Base-by-base conservation (phyloP, 2,113 vertebrate genomes). In the Hydrolagus affinis region DNA sequence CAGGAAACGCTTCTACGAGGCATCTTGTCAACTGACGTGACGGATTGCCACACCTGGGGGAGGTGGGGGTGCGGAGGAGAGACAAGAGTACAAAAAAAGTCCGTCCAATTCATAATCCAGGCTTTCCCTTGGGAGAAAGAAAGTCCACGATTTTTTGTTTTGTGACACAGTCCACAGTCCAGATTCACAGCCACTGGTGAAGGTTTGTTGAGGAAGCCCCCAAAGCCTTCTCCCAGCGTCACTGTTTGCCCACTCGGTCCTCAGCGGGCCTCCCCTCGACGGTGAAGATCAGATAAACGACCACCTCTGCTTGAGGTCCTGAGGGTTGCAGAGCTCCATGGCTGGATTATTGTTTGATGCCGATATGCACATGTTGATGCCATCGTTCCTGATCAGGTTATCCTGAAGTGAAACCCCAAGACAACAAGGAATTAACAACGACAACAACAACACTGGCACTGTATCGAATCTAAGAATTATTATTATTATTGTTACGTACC, bases 261-360 rank as follows among this genome's bases (percentile, higher is more conserved):
- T 17, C 23, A 57, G 59, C 23, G 2, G 14, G 12, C 77, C 62
- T 14, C 11, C 28, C 60, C 59, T 19, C 60, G 15, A 23, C 60
- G 15, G 76, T 12, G 8, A 14, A 11, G 23, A 60, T 93, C 94
- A 98, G 86, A 91, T 92, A 88, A 98, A 95, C 73, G 91, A 76
- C 97, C 97, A 98, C 73, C 90, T 93, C 89, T 98, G 96, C 88
- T 90, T 87, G 23, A 89, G 57, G 87, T 98, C 94, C 0, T 78
- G 86, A 30, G 86, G 70, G 70, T 95, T 86, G 75, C 97, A 99
- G 68, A 87, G 23, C 19, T 87, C 91, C 88, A 96, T 94, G 2
- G 90, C 85, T 15, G 96, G 89, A 70, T 93, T 88, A 25, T 88
- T 89, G 56, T 88, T 92, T 66, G 88, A 90, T 0, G 95, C 87